Conservation (phyloP, 2,113 vertebrate species). For the Ailurus styani region DNA sequence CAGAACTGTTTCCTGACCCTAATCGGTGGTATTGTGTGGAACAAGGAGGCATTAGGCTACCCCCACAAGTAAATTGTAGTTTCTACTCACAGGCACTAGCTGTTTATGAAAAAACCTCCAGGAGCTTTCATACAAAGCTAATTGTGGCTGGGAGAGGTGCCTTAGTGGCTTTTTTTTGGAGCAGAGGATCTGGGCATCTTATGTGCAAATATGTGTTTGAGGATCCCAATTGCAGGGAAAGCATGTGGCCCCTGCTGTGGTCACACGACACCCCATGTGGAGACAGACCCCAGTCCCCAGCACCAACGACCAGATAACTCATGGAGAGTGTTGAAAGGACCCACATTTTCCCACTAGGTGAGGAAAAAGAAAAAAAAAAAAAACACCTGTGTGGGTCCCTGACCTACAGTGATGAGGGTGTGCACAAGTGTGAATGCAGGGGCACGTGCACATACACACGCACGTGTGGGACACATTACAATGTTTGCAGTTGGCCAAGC, state of each 20-base stretch:
- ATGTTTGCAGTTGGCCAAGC: background rate
- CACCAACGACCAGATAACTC: background rate
- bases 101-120: background rate
- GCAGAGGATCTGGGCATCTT: background rate
- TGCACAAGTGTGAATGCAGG: background rate
- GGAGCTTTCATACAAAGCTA: background rate
- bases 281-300: background rate
- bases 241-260: background rate
- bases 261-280: background rate
- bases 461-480: background rate
- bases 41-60: background rate
- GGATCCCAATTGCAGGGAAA: background rate
- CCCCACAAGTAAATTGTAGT: background rate
- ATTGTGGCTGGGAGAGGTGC: background rate
- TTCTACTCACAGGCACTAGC: background rate
- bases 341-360: background rate
- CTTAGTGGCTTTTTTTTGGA: background rate
- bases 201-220: background rate
- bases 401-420: background rate
- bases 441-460: accelerated
- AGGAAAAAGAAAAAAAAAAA: background rate
- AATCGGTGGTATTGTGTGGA: background rate
- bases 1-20: background rate
- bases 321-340: background rate
- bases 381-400: background rate